Conservation (phyloP, 1,140 invertebrate species). For the Teleogryllus occipitalis region DNA sequence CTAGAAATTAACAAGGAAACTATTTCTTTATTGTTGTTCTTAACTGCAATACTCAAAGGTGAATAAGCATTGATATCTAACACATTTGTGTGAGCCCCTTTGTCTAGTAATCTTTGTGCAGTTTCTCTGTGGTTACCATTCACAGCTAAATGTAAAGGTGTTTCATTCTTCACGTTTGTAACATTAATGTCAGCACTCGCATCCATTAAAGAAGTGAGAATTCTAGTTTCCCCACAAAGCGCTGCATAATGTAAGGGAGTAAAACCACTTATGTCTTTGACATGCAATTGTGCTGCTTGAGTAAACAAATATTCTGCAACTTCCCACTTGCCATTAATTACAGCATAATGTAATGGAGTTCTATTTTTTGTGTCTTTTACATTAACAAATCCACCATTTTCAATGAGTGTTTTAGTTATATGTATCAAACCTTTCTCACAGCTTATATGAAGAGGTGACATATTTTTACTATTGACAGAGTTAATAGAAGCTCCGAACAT, state of each 20-base stretch:
- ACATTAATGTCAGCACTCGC: background rate
- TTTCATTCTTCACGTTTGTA: background rate
- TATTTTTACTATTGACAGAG: background rate
- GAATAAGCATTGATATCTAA: background rate
- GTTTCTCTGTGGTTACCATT: constrained; percentile 40
- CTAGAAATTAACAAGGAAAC: background rate
- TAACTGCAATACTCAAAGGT: background rate
- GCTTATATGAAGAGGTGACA: background rate
- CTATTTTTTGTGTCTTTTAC: background rate
- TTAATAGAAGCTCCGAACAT: background rate
- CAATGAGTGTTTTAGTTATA: background rate
- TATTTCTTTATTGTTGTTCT: background rate
- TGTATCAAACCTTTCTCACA: background rate
- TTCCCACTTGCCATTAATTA: background rate
- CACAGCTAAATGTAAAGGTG: constrained; percentile 28
- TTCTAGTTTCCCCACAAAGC: background rate
- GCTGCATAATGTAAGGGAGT: background rate
- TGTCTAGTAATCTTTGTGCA: constrained; percentile 36
- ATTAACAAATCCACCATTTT: background rate
- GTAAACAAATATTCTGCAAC: background rate
- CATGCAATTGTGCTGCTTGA: background rate
- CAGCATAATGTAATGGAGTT: background rate
- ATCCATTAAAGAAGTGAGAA: background rate
- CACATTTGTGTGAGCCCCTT: background rate
- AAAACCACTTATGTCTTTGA: background rate